Evolutionary conservation across 2,113 vertebrate species (phyloP), one percentile per base, ranked within the genome.

Genomic region (Puffinus mauretanicus): DNA sequence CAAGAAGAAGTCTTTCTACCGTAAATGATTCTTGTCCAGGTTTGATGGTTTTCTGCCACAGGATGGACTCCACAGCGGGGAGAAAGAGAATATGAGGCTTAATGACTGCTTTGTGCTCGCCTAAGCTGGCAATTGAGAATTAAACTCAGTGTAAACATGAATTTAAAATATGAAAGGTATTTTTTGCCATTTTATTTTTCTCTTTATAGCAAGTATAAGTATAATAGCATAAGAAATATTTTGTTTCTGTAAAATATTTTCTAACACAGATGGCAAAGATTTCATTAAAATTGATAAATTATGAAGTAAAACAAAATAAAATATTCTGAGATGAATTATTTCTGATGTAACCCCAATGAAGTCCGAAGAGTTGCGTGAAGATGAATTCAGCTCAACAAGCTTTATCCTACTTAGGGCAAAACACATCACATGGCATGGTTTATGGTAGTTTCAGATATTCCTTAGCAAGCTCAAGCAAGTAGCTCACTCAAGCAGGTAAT

Each of bases 401-500:
- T 93, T 91, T 94, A 80, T 80, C 73, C 73, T 87, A 36, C 62
- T 85, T 90, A 54, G n/a, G 60, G n/a, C 1, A 0, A 87, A 94
- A 69, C 40, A 42, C 38, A 54, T 76, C 65, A 21, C 54, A 34
- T 79, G 70, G 42, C 44, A 57, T 94, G 70, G 72, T 62, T 95
- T 77, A 70, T 22, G 15, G 62, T 82, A 87, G 78, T 77, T 96
- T 94, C 22, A 96, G 19, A 94, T 96, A 30, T 95, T 91, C 76
- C 77, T 85, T 69, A 88, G 82, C 96, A 95, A 95, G 90, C 81
- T 88, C 86, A 97, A 96, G 52, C n/a, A 76, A 89, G 76, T 89
- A 82, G 88, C 58, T 88, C 71, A 77, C 70, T 92, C 36, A 92
- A 80, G 66, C 64, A 96, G 62, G 49, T 95, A 90, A 91, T 32